Percentiles rank a stretch among this genome's conserved stretches.
Conservation (phyloP, 1,140 invertebrate species). For the Paraescarpia echinospica region DNA sequence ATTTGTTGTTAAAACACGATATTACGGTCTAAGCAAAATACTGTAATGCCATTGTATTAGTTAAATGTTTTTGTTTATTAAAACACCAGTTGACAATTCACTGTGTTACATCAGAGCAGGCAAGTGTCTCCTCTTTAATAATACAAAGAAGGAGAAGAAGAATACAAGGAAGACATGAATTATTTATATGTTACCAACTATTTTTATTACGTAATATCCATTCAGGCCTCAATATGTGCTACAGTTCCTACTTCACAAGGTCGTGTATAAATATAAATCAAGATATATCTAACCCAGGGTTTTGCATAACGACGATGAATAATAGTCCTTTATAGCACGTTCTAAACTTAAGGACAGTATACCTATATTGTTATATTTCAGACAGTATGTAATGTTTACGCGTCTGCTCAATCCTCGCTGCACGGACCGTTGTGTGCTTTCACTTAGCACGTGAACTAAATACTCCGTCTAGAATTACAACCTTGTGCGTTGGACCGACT, state of each 20-base stretch:
- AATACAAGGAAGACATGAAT: background rate
- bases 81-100: background rate
- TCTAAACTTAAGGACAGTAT: background rate
- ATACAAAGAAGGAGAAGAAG: background rate
- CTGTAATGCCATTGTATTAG: no score
- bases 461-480: background rate
- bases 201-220: background rate
- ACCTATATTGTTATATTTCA: background rate
- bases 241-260: no score
- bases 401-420: background rate
- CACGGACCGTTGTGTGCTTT: background rate
- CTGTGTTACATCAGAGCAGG: no score
- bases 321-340: background rate
- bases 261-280: no score
- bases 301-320: background rate
- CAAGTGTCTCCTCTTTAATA: background rate
- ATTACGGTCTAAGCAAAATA: background rate
- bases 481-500: background rate
- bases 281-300: background rate
- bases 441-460: background rate
- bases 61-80: background rate
- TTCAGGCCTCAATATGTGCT: background rate
- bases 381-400: background rate
- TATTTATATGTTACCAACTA: background rate
- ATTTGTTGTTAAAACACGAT: background rate